Base-by-base conservation (phyloP, 2,888 invertebrate species). In the Platerodrilus igneus region DNA sequence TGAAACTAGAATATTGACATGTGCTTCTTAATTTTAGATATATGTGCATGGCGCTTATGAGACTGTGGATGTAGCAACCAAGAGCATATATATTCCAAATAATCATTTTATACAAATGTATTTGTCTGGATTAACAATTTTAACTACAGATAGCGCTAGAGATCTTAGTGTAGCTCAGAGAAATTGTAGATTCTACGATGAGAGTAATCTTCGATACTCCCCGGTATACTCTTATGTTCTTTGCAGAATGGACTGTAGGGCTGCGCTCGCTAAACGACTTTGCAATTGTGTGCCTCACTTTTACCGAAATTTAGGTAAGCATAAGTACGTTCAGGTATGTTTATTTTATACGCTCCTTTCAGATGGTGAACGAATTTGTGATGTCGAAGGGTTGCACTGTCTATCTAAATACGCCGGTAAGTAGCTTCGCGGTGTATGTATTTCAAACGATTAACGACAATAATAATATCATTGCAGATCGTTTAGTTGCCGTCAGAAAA, bases 271-370 rank as follows among this genome's bases (percentile, higher is more conserved):
- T 17, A 63, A 77, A 5, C 69, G 74, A 40, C 66, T 76, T 33
- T 87, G 86, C 58, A 73, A 74, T 1, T 87, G 87, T 60, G 69
- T 81, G 19, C 87, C 87, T 0, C 81, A 84, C 61, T 86, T 86
- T 57, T 85, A 84, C 50, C 74, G 81, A 44, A 75, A 70, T 41
- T 71, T 73, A 42, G 75, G 85, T 83, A 62, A 42, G 31, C 19
- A 26, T 3, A 10, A 9, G 8, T 23, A 13, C 25, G 13, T 10
- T n/a, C n/a, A n/a, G 5, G 22, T 8, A 4, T 19, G 18, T 17
- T 2, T 17, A 25, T 17, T 11, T 4, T 17, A 19, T 14, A 10
- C 23, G 16, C 9, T 28, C 26, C 8, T 66, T 55, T 17, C 62
- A 78, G 77, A 71, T 44, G 70, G 70, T 2, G 76, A 77, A 52